These are phyloP conservation scores for Listrodromus nycthemerus DNA, from an alignment of 2,888 invertebrate genomes.

Conservation along the genomic window DNA sequence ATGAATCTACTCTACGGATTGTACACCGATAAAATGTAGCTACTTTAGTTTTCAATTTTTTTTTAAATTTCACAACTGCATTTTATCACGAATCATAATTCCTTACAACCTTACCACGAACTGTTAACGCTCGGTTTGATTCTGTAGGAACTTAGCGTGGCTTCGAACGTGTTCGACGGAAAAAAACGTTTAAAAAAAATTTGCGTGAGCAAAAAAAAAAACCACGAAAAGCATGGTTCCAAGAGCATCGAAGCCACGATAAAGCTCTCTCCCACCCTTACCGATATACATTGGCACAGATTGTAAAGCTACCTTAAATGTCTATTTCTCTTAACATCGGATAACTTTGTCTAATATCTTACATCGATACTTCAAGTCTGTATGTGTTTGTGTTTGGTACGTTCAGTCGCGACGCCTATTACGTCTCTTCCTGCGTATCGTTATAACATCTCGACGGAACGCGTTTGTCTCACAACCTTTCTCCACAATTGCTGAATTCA, in stretches of 20 bases:
- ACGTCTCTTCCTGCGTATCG: constrained; percentile 12
- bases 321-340: constrained; percentile 59
- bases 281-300: constrained; percentile 62
- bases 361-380: constrained; percentile 55
- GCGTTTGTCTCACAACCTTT: constrained; percentile 55
- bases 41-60: not conserved
- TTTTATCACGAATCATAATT: constrained; percentile 31
- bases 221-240: constrained; percentile 4
- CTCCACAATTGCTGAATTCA: constrained; percentile 2
- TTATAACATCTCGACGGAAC: constrained; percentile 21
- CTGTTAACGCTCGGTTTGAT: constrained; percentile 18
- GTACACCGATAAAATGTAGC: constrained; percentile 16
- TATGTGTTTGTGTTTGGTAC: constrained; percentile 29
- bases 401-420: constrained; percentile 50
- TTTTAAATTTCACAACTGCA: constrained; percentile 8
- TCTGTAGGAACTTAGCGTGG: constrained; percentile 48
- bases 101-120: constrained; percentile 24
- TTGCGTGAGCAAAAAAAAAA: not conserved
- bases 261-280: constrained; percentile 45
- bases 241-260: constrained; percentile 50
- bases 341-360: constrained; percentile 57
- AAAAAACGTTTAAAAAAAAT: constrained; percentile 4
- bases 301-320: constrained; percentile 55
- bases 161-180: constrained; percentile 12
- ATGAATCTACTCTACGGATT: constrained; percentile 30